Evolutionary conservation across 1,140 invertebrate species (phyloP).

Genomic region (Drosophila ananassae): DNA sequence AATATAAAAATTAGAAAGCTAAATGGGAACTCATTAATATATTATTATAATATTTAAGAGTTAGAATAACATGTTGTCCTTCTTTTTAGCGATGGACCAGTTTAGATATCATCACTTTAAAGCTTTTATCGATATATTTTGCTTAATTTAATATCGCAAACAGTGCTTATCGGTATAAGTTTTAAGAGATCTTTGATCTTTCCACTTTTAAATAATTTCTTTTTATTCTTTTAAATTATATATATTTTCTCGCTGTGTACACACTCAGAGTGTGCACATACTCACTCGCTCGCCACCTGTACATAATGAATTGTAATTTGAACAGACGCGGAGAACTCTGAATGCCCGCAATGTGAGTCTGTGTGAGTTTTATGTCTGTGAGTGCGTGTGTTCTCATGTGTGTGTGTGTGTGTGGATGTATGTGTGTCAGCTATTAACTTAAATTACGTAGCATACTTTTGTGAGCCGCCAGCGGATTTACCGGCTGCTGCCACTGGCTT

Average conservation of each 20-base stretch:
- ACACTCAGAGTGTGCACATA: conserved; percentile 13
- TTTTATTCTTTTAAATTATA: not conserved
- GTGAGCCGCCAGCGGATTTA: conserved; percentile 62
- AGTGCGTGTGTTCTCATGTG: not conserved
- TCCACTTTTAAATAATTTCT: too few relatives aligned
- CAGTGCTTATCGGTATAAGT: too few relatives aligned
- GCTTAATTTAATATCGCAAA: too few relatives aligned
- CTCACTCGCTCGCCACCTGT: conserved; percentile 37
- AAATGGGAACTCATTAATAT: not conserved
- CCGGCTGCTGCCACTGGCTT: conserved; percentile 33
- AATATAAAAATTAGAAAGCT: not conserved
- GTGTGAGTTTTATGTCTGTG: not conserved
- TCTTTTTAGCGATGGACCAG: not conserved
- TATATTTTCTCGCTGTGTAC: conserved; percentile 9
- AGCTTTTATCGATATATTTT: too few relatives aligned
- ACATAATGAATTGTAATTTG: conserved; percentile 80
- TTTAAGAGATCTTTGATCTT: too few relatives aligned
- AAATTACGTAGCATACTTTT: conserved; percentile 79
- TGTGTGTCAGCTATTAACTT: conserved; percentile 68
- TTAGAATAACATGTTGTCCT: not conserved
- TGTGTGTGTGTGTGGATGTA: conserved; percentile 4
- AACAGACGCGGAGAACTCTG: conserved; percentile 57
- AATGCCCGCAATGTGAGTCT: conserved; percentile 8
- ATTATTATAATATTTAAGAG: not conserved
- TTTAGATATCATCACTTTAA: too few relatives aligned